These are phyloP conservation scores for Hypomecis punctinalis DNA, from an alignment of 2,888 invertebrate genomes.

Conservation along the genomic window DNA sequence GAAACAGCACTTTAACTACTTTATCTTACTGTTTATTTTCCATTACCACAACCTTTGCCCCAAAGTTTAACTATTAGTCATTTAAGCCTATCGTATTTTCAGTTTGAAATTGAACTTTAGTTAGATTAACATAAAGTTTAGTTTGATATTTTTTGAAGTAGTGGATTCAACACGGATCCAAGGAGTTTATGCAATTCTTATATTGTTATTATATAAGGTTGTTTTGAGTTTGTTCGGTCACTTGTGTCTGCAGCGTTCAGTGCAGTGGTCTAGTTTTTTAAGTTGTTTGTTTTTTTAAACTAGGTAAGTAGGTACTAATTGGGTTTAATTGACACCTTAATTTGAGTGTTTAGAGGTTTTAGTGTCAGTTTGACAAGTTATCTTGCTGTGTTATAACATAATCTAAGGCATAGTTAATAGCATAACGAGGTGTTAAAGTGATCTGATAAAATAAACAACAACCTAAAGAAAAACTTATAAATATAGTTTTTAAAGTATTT, in stretches of 20 bases:
- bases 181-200: conserved; percentile 82
- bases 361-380: too few relatives aligned
- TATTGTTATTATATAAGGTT: conserved; percentile 83
- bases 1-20: conserved; percentile 49
- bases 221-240: conserved; percentile 64
- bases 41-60: conserved; percentile 33
- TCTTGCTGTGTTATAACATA: too few relatives aligned
- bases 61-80: conserved; percentile 41
- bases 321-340: neutral
- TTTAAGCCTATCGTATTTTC: conserved; percentile 41
- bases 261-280: conserved; percentile 66
- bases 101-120: conserved; percentile 43
- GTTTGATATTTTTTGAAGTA: conserved; percentile 42
- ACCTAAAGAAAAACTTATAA: too few relatives aligned
- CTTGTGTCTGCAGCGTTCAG: conserved; percentile 68
- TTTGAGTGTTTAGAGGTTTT: neutral
- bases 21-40: conserved; percentile 43
- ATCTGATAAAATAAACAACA: too few relatives aligned
- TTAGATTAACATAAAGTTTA: conserved; percentile 25
- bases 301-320: conserved; percentile 64
- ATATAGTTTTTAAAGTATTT: too few relatives aligned
- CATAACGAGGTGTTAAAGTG: too few relatives aligned
- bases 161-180: conserved; percentile 64
- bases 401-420: too few relatives aligned
- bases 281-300: conserved; percentile 41